Evolutionary conservation across 2,888 invertebrate species (phyloP), one percentile per base, ranked within the genome.

Genomic region (Ptychoptera contaminata): DNA sequence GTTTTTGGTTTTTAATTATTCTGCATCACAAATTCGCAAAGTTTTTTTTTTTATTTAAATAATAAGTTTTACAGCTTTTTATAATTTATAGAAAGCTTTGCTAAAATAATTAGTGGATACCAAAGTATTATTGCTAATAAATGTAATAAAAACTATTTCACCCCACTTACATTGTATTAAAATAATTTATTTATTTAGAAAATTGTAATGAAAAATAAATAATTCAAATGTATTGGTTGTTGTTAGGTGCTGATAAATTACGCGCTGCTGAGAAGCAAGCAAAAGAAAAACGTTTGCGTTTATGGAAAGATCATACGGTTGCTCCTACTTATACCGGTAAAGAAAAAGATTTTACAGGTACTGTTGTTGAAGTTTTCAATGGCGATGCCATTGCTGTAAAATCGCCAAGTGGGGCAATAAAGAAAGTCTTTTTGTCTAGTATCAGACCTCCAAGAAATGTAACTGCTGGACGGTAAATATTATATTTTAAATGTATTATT

Each of bases 371-470:
- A 66, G 80, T 96, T 34, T 80, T 90, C 6, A 92, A 93, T 58
- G 97, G 91, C 1, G 98, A 99, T 67, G 87, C 92, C 1, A 68
- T 99, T 31, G 76, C 85, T 42, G 78, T 98, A 0, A 91, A 88
- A 61, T 69, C 82, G 44, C 68, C 77, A 23, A 85, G 82, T 58
- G 84, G 83, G 34, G 72, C 76, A 34, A 69, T 75, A 37, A 88
- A 88, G 64, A 98, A 97, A 67, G 79, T 98, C 39, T 97, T 96
- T 69, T 71, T 99, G 49, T 86, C 97, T 30, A 93, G 94, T 61
- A 85, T 99, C 58, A 77, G 96, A 53, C 88, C 96, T 42, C 97
- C 96, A 34, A 79, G 88, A 65, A 88, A 81, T 61, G 59, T 23
- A 3, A 68, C 55, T 60, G 59, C 66, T 31, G 61, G 62, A 36